Percentiles rank a stretch among this genome's conserved stretches.
Conservation (phyloP, 2,797 vertebrate species). For the Amblyraja radiata region DNA sequence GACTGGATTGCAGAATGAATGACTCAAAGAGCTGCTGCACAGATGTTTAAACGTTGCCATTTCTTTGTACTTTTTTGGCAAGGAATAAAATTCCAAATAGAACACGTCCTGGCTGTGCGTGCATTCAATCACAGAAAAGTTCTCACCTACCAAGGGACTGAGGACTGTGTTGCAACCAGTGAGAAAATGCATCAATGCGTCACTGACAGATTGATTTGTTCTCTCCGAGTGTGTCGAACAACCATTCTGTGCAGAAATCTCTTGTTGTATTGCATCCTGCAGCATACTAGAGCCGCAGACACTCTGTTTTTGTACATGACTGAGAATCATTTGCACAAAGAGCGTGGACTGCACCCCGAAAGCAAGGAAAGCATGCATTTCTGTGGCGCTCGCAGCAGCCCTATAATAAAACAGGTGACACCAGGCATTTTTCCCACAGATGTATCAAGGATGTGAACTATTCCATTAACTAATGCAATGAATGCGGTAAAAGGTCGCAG, state of each 20-base stretch:
- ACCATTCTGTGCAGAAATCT: neutral
- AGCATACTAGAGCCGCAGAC: neutral
- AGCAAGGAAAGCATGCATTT: neutral
- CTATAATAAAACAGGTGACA: too few relatives aligned
- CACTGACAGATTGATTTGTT: neutral
- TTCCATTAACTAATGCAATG: neutral
- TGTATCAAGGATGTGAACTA: neutral
- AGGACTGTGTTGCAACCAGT: neutral
- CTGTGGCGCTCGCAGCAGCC: too few relatives aligned
- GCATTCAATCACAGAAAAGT: neutral
- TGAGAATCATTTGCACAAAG: too few relatives aligned
- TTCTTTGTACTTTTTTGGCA: neutral
- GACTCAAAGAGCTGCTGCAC: neutral
- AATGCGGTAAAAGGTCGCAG: neutral
- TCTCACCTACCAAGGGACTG: neutral
- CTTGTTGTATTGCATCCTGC: neutral
- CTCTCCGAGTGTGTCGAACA: neutral
- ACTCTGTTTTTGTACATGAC: neutral
- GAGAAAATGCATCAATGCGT: neutral
- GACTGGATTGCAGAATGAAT: neutral
- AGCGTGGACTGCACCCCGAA: neutral
- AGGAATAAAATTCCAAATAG: neutral
- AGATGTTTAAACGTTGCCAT: neutral
- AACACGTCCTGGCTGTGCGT: neutral
- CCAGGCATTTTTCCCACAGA: too few relatives aligned